Conservation (phyloP, 1,140 invertebrate species). For the Pogonomyrmex californicus region DNA sequence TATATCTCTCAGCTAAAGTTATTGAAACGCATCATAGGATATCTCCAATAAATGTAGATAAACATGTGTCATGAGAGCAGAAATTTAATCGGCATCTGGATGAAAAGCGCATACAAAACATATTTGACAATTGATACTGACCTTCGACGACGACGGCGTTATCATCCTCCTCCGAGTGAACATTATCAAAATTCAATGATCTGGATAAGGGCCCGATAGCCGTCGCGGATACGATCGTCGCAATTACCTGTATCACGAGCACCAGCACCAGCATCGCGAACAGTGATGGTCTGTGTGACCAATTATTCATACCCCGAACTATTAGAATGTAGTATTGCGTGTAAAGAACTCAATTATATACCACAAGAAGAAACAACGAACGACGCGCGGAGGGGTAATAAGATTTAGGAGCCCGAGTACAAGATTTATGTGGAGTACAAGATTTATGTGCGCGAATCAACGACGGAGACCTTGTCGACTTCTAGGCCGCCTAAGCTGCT, state of each 20-base stretch:
- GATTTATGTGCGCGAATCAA: slow-evolving; percentile 24
- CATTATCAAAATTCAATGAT: slow-evolving; percentile 38
- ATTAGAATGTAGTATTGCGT: background rate
- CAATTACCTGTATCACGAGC: slow-evolving; percentile 57
- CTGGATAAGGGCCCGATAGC: slow-evolving; percentile 5
- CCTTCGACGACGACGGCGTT: slow-evolving; percentile 81
- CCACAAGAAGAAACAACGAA: slow-evolving; percentile 24
- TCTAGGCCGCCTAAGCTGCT: slow-evolving; percentile 82
- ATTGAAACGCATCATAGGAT: background rate
- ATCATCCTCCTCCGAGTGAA: slow-evolving; percentile 60
- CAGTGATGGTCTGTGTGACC: background rate
- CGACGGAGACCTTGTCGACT: slow-evolving; percentile 67
- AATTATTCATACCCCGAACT: slow-evolving; percentile 11
- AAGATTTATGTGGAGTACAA: too few relatives aligned
- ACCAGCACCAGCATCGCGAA: slow-evolving; percentile 52
- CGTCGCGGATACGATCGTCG: slow-evolving; percentile 5
- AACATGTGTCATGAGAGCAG: background rate
- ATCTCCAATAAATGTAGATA: background rate
- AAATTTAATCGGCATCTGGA: background rate
- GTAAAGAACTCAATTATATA: background rate
- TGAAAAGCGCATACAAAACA: background rate
- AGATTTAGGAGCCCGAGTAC: background rate
- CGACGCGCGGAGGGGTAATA: slow-evolving; percentile 12
- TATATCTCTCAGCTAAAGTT: background rate
- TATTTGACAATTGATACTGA: slow-evolving; percentile 64